Conservation (phyloP, 2,888 invertebrate species). For the Parasteatoda lunata region DNA sequence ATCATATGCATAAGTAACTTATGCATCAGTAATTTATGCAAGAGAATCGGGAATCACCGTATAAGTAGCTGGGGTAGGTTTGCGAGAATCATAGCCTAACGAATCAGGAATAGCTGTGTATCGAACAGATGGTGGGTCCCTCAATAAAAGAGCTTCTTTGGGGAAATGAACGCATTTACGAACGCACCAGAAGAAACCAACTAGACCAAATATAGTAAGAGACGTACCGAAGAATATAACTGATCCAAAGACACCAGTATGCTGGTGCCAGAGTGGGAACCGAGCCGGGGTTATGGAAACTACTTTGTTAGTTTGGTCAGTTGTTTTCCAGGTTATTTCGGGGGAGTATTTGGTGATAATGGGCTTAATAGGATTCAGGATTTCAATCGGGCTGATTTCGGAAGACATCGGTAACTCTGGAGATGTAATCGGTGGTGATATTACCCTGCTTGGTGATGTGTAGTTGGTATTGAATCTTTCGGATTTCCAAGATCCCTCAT, state of each 20-base stretch:
- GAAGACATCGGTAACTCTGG: conserved; percentile 8
- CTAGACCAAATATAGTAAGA: conserved; percentile 73
- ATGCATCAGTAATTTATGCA: conserved; percentile 22
- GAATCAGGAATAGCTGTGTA: conserved; percentile 73
- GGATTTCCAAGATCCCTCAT: not conserved
- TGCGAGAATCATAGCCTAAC: conserved; percentile 70
- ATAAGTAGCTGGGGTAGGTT: conserved; percentile 49
- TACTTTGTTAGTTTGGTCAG: not conserved
- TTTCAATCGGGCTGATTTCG: not conserved
- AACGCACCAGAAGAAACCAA: conserved; percentile 73
- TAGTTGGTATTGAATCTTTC: conserved; percentile 13
- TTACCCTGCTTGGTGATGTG: conserved; percentile 28
- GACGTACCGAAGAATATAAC: conserved; percentile 73
- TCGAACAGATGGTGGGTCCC: conserved; percentile 73
- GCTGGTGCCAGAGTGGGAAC: conserved; percentile 51
- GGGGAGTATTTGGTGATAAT: conserved; percentile 6
- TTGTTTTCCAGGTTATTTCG: conserved; percentile 2
- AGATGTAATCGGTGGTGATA: conserved; percentile 23
- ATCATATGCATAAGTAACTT: too few species aligned
- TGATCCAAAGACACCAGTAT: conserved; percentile 71
- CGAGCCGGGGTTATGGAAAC: conserved; percentile 34
- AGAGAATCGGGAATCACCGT: conserved; percentile 60
- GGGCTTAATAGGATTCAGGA: conserved; percentile 18
- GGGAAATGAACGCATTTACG: conserved; percentile 73
- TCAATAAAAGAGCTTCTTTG: conserved; percentile 72